These are phyloP conservation scores for Galerucella pusilla DNA, from an alignment of 2,888 invertebrate genomes.

Conservation along the genomic window DNA sequence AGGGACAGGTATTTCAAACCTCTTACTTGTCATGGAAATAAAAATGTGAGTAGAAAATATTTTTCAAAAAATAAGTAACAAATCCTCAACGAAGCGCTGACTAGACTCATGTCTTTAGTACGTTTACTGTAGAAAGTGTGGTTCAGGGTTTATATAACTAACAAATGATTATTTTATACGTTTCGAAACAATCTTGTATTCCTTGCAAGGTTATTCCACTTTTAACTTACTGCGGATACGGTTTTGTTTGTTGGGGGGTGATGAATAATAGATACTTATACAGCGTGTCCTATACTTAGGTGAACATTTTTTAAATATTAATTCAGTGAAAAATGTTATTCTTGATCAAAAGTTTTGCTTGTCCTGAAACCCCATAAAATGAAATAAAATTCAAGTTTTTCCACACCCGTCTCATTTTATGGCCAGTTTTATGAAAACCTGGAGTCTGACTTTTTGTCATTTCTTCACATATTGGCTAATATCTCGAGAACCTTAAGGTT, in stretches of 20 bases:
- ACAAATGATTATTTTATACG: not conserved
- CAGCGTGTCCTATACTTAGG: too few species aligned
- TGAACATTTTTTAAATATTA: too few species aligned
- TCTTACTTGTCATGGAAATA: constrained; percentile 67
- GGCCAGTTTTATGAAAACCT: too few species aligned
- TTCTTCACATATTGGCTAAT: too few species aligned
- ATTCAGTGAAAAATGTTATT: too few species aligned
- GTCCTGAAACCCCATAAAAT: too few species aligned
- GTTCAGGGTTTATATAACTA: constrained; percentile 7
- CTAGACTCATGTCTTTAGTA: not conserved
- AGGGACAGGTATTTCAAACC: constrained; percentile 68
- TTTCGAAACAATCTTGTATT: constrained; percentile 1
- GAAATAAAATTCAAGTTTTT: too few species aligned
- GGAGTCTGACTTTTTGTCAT: too few species aligned
- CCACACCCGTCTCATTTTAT: too few species aligned
- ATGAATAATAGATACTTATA: not conserved
- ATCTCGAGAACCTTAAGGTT: too few species aligned
- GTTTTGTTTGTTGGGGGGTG: not conserved
- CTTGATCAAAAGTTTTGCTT: too few species aligned
- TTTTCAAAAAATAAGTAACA: not conserved
- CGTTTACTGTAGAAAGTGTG: not conserved
- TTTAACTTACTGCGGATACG: not conserved
- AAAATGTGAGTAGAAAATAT: constrained; percentile 65
- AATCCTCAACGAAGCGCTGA: too few species aligned
- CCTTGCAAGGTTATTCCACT: not conserved